Evolutionary conservation across 2,797 vertebrate species (phyloP).

Genomic region (Pempheris klunzingeri): DNA sequence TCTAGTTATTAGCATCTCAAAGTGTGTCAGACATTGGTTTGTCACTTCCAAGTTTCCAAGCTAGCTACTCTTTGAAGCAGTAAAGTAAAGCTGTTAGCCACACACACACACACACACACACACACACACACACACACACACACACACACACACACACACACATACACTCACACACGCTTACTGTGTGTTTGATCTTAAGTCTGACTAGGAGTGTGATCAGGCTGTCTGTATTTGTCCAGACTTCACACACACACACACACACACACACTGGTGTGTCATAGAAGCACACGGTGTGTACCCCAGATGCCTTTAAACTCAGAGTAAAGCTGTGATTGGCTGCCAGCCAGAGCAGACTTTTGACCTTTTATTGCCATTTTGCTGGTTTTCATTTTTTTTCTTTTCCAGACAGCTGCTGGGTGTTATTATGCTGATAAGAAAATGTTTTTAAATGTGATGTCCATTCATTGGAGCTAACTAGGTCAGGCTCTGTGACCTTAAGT

Average conservation of each 20-base stretch:
- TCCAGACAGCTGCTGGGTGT: constrained; percentile 28
- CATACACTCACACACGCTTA: neutral
- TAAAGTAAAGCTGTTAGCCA: constrained; percentile 6
- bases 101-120: constrained; percentile 10
- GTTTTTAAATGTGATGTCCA: constrained; percentile 36
- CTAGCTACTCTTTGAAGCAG: constrained; percentile 13
- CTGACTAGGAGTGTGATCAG: constrained; percentile 20
- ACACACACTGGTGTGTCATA: constrained; percentile 21
- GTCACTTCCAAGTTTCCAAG: constrained; percentile 12
- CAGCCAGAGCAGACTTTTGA: constrained; percentile 23
- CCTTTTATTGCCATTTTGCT: constrained; percentile 31
- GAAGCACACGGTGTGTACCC: neutral
- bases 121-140: neutral
- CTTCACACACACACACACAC: constrained; percentile 17
- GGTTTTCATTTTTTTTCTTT: constrained; percentile 19
- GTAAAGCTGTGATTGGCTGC: constrained; percentile 19
- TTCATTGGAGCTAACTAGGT: constrained; percentile 3
- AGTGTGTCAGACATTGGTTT: constrained; percentile 4
- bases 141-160: constrained; percentile 10
- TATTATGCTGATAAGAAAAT: constrained; percentile 20
- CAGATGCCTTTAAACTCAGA: constrained; percentile 37
- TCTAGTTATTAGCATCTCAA: neutral
- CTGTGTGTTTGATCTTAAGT: constrained; percentile 22
- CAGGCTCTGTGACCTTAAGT: constrained; percentile 9
- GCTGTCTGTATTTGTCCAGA: constrained; percentile 34